Evolutionary conservation across 2,888 invertebrate species (phyloP), one percentile per base, ranked within the genome.

Genomic region (Saturnia pavonia): DNA sequence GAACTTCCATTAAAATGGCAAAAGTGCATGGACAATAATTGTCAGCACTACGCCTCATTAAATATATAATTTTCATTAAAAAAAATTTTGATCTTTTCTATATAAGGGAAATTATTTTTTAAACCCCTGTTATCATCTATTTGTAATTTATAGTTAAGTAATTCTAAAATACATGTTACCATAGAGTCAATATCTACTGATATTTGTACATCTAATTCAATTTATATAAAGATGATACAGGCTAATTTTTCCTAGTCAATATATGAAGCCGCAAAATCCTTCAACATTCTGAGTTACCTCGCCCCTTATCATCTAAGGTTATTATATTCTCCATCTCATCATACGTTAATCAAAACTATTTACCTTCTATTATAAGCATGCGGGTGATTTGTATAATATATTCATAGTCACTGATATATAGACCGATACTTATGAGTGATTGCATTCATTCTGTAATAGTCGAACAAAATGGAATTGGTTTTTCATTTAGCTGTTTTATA

Each of bases 351-450:
- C 57, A 3, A 60, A 60, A 60, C 25, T 69, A 65, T 60, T 14
- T 25, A n/a, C 65, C 40, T 19, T 65, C 11, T 11, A n/a, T 40
- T 40, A 40, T 16, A 65, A 6, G 27, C n/a, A 65, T 65, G 40
- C 14, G 65, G 65, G 65, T 65, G 19, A 34, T 65, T 65, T 65
- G 65, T 40, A 40, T 65, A 65, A 65, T 65, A 40, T 40, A 65
- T 65, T 40, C 65, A 65, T 65, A 16, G 19, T 11, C 40, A 40
- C 6, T 40, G 11, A 65, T 65, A 65, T 65, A 65, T 65, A 65
- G 16, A 40, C 40, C 8, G 19, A 34, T n/a, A n/a, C n/a, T 12
- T n/a, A n/a, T 65, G 6, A 40, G 7, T n/a, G 40, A 65, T 65
- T 14, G 27, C 40, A 12, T 40, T 40, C 40, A 65, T 65, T 65